Percentiles rank a stretch among this genome's conserved stretches.
Conservation (phyloP, 2,888 invertebrate species). For the Colletes collaris region DNA sequence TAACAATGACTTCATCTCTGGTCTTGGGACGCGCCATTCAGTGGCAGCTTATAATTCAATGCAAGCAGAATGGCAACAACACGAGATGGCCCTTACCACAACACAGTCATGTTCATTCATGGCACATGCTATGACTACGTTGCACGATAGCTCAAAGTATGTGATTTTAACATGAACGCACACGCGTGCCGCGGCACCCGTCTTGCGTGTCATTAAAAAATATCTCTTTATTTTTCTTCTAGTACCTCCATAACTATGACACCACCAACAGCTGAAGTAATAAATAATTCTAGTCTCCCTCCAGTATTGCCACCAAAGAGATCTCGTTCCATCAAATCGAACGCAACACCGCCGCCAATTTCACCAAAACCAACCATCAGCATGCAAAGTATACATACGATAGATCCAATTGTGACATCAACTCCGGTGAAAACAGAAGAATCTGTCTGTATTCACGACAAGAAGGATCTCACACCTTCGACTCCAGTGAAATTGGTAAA, state of each 20-base stretch:
- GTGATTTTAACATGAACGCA: constrained; percentile 11
- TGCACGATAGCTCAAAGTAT: constrained; percentile 80
- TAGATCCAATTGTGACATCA: constrained; percentile 75
- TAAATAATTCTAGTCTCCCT: constrained; percentile 83
- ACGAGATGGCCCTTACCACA: constrained; percentile 84
- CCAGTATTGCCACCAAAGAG: constrained; percentile 87
- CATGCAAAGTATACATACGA: constrained; percentile 82
- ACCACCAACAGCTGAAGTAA: constrained; percentile 76
- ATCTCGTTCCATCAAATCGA: constrained; percentile 82
- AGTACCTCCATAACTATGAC: constrained; percentile 78
- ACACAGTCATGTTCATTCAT: constrained; percentile 86
- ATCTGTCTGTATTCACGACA: constrained; percentile 64
- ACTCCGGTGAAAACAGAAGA: constrained; percentile 77
- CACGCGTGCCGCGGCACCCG: background rate
- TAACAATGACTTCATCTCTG: constrained; percentile 89
- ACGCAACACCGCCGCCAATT: constrained; percentile 77
- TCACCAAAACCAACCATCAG: constrained; percentile 80
- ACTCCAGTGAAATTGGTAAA: constrained; percentile 74
- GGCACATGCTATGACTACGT: constrained; percentile 78
- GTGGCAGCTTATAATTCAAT: constrained; percentile 90
- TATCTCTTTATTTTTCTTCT: constrained; percentile 31
- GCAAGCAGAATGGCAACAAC: constrained; percentile 85
- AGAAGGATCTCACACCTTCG: constrained; percentile 71
- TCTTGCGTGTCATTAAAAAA: constrained; percentile 1
- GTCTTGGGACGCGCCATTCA: constrained; percentile 90